These are phyloP conservation scores for Actias luna DNA, from an alignment of 2,888 invertebrate species.

Conservation along the genomic window DNA sequence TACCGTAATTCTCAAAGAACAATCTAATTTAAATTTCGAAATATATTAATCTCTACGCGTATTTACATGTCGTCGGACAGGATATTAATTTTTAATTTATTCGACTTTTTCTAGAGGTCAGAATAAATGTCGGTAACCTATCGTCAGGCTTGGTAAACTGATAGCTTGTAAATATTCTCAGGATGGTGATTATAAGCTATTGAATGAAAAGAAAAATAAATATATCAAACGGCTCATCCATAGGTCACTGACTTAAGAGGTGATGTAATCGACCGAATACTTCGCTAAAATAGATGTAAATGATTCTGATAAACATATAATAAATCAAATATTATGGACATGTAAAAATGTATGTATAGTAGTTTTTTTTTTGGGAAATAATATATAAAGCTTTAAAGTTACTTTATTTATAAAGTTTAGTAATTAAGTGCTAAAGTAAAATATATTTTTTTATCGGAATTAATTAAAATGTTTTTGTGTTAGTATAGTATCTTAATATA, in stretches of 20 bases:
- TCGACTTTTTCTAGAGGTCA: neutral
- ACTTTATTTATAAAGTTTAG: neutral
- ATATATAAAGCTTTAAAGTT: neutral
- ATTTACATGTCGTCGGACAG: neutral
- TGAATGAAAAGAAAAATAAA: conserved; percentile 37
- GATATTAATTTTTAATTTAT: neutral
- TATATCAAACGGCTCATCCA: conserved; percentile 25
- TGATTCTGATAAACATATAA: neutral
- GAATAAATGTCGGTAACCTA: conserved; percentile 4
- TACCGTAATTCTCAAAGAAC: neutral
- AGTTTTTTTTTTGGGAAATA: neutral
- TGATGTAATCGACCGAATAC: conserved; percentile 14
- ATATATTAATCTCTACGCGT: no score
- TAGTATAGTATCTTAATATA: no score
- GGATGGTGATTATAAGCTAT: conserved; percentile 24
- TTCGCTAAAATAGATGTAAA: conserved; percentile 4
- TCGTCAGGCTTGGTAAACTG: conserved; percentile 32
- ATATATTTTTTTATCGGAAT: neutral
- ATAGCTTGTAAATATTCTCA: conserved; percentile 18
- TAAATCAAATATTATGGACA: neutral
- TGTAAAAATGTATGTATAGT: neutral
- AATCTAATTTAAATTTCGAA: neutral
- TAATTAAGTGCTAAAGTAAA: neutral
- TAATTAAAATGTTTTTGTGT: no score
- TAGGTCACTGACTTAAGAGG: conserved; percentile 37